Evolutionary conservation across 1,140 invertebrate species (phyloP), one percentile per base, ranked within the genome.

Genomic region (Formica exsecta): DNA sequence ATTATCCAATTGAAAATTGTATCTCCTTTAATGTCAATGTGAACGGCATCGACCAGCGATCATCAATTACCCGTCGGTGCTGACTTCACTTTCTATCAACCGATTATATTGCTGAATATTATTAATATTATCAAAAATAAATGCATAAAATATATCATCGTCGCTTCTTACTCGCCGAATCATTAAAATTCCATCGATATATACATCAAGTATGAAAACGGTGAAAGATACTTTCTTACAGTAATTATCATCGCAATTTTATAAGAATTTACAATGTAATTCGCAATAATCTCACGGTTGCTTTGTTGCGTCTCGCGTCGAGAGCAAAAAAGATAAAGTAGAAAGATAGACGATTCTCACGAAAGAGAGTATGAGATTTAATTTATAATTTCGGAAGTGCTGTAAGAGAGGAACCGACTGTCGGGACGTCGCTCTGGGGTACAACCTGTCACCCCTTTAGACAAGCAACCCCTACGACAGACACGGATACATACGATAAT

Each of bases 351-450:
- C 2, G 66, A 25, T 54, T 66, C 19, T 25, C 68, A 87, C 86
- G 90, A 87, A 87, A 87, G 80, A 51, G 16, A 86, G 48, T 51
- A 70, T 32, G 89, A 91, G 89, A 93, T 93, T 93, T 91, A 93
- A 94, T 94, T 93, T 93, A 87, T 87, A 92, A 93, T 94, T 93
- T 93, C 92, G 92, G 91, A 94, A 93, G 93, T 93, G 91, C 86
- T 77, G 87, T 62, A 87, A 91, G 86, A 90, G 83, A 90, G 83
- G 85, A 92, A 75, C 84, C 83, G 87, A 57, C 91, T 81, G 91
- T 92, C 87, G 76, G 84, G 68, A 88, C 76, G 64, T 71, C 77
- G 81, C 85, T 84, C 86, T 61, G 85, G 84, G 84, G 88, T 57
- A 80, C 73, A 19, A 76, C 71, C 86, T 87, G 76, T 87, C 86